A percentile compares a stretch with the other conserved stretches of the same genome.
These are phyloP conservation scores for Odiellus spinosus DNA, from an alignment of 2,888 invertebrate genomes.

Conservation along the genomic window DNA sequence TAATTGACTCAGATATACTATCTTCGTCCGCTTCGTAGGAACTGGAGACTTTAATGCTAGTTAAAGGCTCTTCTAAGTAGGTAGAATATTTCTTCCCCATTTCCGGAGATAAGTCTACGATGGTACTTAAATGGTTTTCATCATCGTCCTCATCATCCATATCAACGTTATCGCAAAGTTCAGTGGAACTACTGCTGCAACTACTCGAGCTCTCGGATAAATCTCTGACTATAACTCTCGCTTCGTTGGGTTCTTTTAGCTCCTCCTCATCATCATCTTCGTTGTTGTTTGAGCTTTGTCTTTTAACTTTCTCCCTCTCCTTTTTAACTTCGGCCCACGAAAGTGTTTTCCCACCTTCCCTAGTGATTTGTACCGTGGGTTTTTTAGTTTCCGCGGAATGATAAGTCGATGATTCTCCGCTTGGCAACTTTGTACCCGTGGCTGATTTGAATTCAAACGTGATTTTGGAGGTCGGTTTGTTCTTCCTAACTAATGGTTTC, in stretches of 20 bases:
- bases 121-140: not conserved
- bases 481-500: slow-evolving; percentile 26
- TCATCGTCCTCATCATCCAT: not conserved
- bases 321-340: not conserved
- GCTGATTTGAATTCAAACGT: not conserved
- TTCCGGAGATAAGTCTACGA: not conserved
- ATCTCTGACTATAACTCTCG: not conserved
- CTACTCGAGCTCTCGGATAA: not conserved
- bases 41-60: too few relatives aligned
- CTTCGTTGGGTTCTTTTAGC: not conserved
- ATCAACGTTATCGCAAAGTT: not conserved
- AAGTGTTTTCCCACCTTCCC: not conserved
- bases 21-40: too few relatives aligned
- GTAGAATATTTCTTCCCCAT: not conserved
- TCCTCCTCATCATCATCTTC: too few relatives aligned
- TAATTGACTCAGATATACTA: too few relatives aligned
- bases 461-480: slow-evolving; percentile 4
- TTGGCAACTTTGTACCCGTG: too few relatives aligned
- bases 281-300: not conserved
- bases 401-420: not conserved
- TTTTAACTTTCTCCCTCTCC: not conserved
- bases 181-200: not conserved
- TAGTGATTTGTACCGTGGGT: not conserved
- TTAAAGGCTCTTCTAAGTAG: too few relatives aligned
- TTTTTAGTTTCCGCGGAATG: not conserved